A percentile compares a stretch with the other conserved stretches of the same genome.
These are phyloP conservation scores for Pterostichus niger DNA, from an alignment of 2,888 invertebrate genomes.

Conservation along the genomic window DNA sequence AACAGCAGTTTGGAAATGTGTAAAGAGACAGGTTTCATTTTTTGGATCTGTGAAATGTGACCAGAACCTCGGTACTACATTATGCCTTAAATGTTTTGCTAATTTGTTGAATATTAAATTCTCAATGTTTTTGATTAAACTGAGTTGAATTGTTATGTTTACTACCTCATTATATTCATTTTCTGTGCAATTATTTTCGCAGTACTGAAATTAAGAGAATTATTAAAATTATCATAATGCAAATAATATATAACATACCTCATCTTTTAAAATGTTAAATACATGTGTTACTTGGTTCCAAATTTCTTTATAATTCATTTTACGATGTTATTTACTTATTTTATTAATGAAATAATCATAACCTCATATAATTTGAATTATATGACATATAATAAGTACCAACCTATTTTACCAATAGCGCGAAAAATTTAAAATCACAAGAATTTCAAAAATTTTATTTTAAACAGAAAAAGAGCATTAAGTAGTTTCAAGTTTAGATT, in stretches of 20 bases:
- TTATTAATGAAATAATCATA: neutral
- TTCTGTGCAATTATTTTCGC: constrained; percentile 72
- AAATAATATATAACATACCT: constrained; percentile 67
- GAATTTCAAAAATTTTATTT: neutral
- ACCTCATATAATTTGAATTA: no score
- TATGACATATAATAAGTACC: no score
- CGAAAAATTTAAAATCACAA: neutral
- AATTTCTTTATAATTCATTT: constrained; percentile 68
- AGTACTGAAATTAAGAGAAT: constrained; percentile 67
- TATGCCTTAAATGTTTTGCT: constrained; percentile 81
- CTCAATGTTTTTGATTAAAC: constrained; percentile 74
- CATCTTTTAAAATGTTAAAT: constrained; percentile 73
- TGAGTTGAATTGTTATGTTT: constrained; percentile 73
- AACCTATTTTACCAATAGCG: neutral
- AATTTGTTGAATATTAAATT: constrained; percentile 77
- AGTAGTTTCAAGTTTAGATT: neutral
- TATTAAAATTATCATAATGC: constrained; percentile 49
- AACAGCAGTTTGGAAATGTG: constrained; percentile 84
- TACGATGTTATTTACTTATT: neutral
- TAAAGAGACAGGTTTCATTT: constrained; percentile 81
- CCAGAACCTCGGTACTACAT: constrained; percentile 84
- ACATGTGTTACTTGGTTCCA: constrained; percentile 72
- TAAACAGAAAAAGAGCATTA: neutral
- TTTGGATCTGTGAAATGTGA: constrained; percentile 80
- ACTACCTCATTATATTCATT: constrained; percentile 74